Conservation (phyloP, 2,797 vertebrate species). For the Acipenser ruthenus region DNA sequence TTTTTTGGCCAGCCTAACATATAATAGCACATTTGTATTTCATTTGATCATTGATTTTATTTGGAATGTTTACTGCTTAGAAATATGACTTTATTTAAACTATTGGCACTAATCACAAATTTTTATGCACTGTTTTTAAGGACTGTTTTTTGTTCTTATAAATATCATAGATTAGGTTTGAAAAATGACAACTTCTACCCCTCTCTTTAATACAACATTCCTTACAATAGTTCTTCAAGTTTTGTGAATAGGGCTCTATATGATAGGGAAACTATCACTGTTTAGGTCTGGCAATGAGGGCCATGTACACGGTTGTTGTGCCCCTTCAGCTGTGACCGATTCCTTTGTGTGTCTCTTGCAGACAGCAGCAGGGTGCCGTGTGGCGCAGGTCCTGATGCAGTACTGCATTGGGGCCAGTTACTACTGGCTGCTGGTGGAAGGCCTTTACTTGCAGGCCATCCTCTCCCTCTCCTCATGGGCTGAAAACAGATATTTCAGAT, state of each 20-base stretch:
- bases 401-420: background rate
- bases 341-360: background rate
- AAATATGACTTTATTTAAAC: too few relatives aligned
- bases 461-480: background rate
- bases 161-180: background rate
- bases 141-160: too few relatives aligned
- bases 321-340: background rate
- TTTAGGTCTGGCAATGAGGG: background rate
- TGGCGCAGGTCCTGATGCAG: constrained; percentile 7
- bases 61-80: too few relatives aligned
- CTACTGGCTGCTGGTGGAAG: constrained; percentile 10
- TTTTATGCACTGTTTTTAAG: too few relatives aligned
- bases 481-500: background rate
- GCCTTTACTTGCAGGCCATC: constrained; percentile 3
- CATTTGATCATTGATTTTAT: too few relatives aligned
- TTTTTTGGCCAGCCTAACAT: too few relatives aligned
- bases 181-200: background rate
- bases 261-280: background rate
- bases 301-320: background rate
- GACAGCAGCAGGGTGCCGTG: background rate
- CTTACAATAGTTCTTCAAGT: background rate
- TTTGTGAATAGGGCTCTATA: background rate
- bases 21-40: too few relatives aligned
- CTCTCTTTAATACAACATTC: background rate
- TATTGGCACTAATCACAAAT: too few relatives aligned